A percentile compares a stretch with the other conserved stretches of the same genome.
Evolutionary conservation across 2,113 vertebrate genomes (phyloP).

Genomic region (Chauna torquata): DNA sequence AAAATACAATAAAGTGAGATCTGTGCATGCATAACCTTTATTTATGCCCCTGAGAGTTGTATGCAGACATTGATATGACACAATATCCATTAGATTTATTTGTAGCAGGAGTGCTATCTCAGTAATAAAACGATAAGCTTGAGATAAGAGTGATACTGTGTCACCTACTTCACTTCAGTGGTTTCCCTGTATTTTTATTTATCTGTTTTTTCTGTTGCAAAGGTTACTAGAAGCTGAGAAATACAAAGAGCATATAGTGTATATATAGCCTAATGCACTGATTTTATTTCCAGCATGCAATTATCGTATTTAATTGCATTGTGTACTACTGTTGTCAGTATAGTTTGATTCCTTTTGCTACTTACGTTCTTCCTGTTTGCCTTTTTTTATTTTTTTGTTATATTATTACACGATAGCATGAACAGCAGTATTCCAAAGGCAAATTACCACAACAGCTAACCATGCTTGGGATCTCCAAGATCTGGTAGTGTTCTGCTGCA

Average conservation of each 20-base stretch:
- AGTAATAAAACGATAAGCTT: background rate
- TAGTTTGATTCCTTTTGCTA: background rate
- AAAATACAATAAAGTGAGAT: background rate
- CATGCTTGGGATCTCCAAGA: rapidly evolving
- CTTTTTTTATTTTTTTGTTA: background rate
- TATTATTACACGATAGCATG: background rate
- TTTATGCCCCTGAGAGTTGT: background rate
- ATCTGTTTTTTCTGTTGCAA: background rate
- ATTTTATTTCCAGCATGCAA: background rate
- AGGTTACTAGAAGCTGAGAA: background rate
- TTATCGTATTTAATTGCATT: background rate
- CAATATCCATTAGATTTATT: background rate
- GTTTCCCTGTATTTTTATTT: background rate
- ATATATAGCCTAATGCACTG: background rate
- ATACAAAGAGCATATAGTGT: background rate
- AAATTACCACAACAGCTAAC: background rate
- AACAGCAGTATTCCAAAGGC: background rate
- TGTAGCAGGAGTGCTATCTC: background rate
- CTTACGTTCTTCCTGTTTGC: background rate
- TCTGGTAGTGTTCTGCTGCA: background rate
- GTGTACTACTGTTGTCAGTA: background rate
- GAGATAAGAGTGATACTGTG: background rate
- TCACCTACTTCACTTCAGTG: background rate
- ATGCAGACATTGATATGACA: background rate
- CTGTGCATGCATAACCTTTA: background rate